Percentiles rank a stretch among this genome's conserved stretches.
Conservation (phyloP, 2,113 vertebrate species). For the Struthio camelus region DNA sequence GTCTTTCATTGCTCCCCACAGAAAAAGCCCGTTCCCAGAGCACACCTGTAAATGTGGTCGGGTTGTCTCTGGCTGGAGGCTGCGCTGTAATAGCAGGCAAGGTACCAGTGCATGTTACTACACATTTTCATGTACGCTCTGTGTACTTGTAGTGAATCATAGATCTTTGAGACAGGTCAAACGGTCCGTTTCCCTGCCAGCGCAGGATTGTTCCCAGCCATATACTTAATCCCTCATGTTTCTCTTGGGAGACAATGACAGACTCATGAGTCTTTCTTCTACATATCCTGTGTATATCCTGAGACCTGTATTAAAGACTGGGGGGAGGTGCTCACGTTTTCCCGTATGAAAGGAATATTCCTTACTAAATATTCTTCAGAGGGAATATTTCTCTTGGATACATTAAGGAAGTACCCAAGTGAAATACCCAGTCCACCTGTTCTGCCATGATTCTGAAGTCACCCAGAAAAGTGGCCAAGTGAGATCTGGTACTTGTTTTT, state of each 20-base stretch:
- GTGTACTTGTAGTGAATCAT: conserved; percentile 43
- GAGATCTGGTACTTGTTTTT: not conserved
- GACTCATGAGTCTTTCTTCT: conserved; percentile 1
- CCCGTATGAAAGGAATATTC: not conserved
- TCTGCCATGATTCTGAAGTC: not conserved
- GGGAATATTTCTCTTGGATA: not conserved
- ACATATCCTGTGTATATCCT: not conserved
- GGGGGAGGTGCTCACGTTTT: not conserved
- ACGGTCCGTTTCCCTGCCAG: conserved; percentile 47
- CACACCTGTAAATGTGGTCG: not conserved
- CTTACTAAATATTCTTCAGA: not conserved
- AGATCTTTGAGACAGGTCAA: conserved; percentile 35
- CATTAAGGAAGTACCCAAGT: not conserved
- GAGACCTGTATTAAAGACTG: conserved; percentile 4
- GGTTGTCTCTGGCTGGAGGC: conserved; percentile 26
- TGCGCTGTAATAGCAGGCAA: not conserved
- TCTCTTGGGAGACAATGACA: conserved; percentile 38
- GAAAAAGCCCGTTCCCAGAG: conserved; percentile 8
- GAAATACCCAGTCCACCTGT: not conserved
- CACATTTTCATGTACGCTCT: not conserved
- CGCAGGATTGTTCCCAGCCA: conserved; percentile 13
- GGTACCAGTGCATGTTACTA: conserved; percentile 46
- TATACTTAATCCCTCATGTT: conserved; percentile 20
- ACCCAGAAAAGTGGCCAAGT: not conserved
- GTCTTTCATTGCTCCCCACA: not conserved